Conservation (phyloP, 1,140 invertebrate genomes). For the Xylocopa sonorina region DNA sequence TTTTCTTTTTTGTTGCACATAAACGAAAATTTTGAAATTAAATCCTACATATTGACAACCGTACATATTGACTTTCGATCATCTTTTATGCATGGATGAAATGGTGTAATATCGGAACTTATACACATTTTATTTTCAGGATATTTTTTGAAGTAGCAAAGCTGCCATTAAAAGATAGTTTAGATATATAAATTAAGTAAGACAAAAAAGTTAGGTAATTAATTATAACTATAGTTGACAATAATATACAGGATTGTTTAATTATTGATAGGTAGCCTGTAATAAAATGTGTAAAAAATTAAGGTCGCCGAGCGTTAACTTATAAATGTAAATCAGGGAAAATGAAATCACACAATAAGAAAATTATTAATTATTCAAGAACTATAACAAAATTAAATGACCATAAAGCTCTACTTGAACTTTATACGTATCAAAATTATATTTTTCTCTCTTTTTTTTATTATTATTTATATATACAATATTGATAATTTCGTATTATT, state of each 20-base stretch:
- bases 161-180: constrained; percentile 83
- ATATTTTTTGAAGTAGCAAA: constrained; percentile 94
- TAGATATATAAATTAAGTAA: constrained; percentile 64
- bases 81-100: too few species aligned
- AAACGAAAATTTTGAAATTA: too few species aligned
- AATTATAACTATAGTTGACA: constrained; percentile 17
- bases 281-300: constrained; percentile 20
- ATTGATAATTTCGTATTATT: constrained; percentile 52
- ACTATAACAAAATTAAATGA: constrained; percentile 12
- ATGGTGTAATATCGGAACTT: background rate
- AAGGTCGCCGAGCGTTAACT: constrained; percentile 14
- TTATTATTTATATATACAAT: constrained; percentile 62
- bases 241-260: constrained; percentile 26
- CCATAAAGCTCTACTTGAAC: constrained; percentile 34
- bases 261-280: constrained; percentile 34
- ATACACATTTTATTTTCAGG: constrained; percentile 80
- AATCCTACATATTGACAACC: too few species aligned
- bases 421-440: constrained; percentile 44
- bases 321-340: constrained; percentile 35
- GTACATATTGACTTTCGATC: too few species aligned
- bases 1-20: too few species aligned
- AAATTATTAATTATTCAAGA: constrained; percentile 14
- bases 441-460: constrained; percentile 33
- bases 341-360: constrained; percentile 13
- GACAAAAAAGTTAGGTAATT: constrained; percentile 21